phyloP scores from a whole-genome alignment of 2,113 vertebrate species.

The Gymnorhina tibicen region DNA sequence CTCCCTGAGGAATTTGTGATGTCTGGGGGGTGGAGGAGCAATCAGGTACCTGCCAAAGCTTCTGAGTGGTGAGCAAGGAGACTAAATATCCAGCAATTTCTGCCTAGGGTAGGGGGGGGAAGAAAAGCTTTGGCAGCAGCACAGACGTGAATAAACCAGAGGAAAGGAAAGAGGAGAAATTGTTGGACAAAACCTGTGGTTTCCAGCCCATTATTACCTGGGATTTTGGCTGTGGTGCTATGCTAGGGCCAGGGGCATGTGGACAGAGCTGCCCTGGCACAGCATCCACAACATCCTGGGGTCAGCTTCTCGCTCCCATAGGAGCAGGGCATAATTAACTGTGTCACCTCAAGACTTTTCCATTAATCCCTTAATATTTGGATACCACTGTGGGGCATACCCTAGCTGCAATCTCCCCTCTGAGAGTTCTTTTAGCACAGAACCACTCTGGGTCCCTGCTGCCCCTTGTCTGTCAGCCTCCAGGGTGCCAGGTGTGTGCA shows the following conservation, averaged over 20 bases:
- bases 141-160: rapidly evolving
- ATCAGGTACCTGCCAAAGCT: neutral
- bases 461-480: neutral
- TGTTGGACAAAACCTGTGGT: neutral
- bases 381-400: neutral
- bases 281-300: neutral
- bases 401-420: neutral
- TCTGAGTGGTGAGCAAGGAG: neutral
- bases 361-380: neutral
- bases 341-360: neutral
- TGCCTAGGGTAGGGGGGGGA: neutral
- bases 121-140: neutral
- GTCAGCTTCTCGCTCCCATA: neutral
- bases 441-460: neutral
- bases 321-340: neutral
- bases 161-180: neutral
- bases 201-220: neutral
- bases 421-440: neutral
- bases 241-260: neutral
- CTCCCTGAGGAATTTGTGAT: neutral
- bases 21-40: neutral
- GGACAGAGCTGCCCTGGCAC: neutral
- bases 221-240: neutral
- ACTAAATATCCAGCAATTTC: neutral
- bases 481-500: rapidly evolving